Percentiles rank a stretch among this genome's conserved stretches.
Evolutionary conservation across 92 coral and sea anemone species (phyloP).

Genomic region (Virgularia gustaviana): DNA sequence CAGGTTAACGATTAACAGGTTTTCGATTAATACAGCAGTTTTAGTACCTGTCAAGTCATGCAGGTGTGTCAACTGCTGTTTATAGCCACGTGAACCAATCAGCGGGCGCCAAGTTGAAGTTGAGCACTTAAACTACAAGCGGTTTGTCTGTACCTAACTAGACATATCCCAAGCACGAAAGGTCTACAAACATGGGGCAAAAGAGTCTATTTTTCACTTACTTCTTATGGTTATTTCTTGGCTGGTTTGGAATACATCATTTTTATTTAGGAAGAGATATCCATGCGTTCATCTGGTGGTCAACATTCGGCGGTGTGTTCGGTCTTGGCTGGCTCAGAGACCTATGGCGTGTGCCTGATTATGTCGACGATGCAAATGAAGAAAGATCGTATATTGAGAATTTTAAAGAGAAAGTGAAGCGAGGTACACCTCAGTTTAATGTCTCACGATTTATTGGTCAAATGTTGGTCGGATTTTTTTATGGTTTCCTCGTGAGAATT

Average conservation of each 20-base stretch:
- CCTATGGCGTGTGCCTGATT: conserved; percentile 93
- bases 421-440: conserved; percentile 81
- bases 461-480: conserved; percentile 93
- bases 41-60: too few species aligned
- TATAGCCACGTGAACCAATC: conserved; percentile 42
- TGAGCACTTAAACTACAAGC: conserved; percentile 37
- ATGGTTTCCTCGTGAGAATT: conserved; percentile 80
- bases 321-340: conserved; percentile 99
- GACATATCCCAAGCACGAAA: not conserved
- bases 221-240: conserved; percentile 79
- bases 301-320: conserved; percentile 89
- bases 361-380: conserved; percentile 92
- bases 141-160: too few species aligned
- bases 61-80: not conserved
- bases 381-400: conserved; percentile 58
- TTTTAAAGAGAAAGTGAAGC: conserved; percentile 65
- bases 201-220: conserved; percentile 82
- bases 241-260: conserved; percentile 97
- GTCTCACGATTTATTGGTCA: conserved; percentile 85
- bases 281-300: conserved; percentile 99
- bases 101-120: conserved; percentile 46
- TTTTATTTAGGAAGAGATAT: conserved; percentile 88
- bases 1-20: too few species aligned
- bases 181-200: conserved; percentile 35
- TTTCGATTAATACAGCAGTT: too few species aligned